These are phyloP conservation scores for Nautilus pompilius DNA, from an alignment of 1,140 invertebrate genomes.

Conservation along the genomic window DNA sequence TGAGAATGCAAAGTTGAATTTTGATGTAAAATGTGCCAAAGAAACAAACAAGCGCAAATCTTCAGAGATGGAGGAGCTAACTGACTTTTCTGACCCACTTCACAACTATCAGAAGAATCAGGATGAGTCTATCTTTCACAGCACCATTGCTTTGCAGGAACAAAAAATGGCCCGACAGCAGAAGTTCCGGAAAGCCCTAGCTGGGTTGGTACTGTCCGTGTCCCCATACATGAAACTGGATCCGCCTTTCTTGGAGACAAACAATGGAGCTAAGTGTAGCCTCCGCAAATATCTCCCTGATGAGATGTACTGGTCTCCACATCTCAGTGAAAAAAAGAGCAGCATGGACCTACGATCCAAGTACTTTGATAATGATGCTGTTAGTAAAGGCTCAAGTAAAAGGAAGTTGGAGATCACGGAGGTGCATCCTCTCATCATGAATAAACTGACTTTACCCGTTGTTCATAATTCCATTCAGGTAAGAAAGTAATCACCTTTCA, in stretches of 20 bases:
- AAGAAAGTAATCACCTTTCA: conserved; percentile 7
- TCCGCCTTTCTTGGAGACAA: conserved; percentile 85
- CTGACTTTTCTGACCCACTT: conserved; percentile 54
- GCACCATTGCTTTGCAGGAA: conserved; percentile 29
- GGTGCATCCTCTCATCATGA: conserved; percentile 70
- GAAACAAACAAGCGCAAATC: background rate
- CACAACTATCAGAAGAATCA: conserved; percentile 47
- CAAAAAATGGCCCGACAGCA: conserved; percentile 28
- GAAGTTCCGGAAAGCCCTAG: conserved; percentile 71
- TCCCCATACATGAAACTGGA: conserved; percentile 83
- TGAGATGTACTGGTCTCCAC: conserved; percentile 73
- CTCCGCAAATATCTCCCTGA: conserved; percentile 75
- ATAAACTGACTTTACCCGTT: conserved; percentile 67
- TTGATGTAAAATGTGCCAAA: background rate
- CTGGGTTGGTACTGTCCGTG: conserved; percentile 73
- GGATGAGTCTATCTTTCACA: conserved; percentile 51
- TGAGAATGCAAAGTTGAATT: background rate
- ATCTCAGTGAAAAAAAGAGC: conserved; percentile 39
- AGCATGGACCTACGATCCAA: conserved; percentile 18
- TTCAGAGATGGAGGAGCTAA: conserved; percentile 27
- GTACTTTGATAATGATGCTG: conserved; percentile 18
- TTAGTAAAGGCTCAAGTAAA: conserved; percentile 1
- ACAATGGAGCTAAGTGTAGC: conserved; percentile 72
- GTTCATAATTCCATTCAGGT: conserved; percentile 36
- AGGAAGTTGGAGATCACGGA: conserved; percentile 33